Conservation (phyloP, 1,140 invertebrate species). For the Hormaphis cornu region DNA sequence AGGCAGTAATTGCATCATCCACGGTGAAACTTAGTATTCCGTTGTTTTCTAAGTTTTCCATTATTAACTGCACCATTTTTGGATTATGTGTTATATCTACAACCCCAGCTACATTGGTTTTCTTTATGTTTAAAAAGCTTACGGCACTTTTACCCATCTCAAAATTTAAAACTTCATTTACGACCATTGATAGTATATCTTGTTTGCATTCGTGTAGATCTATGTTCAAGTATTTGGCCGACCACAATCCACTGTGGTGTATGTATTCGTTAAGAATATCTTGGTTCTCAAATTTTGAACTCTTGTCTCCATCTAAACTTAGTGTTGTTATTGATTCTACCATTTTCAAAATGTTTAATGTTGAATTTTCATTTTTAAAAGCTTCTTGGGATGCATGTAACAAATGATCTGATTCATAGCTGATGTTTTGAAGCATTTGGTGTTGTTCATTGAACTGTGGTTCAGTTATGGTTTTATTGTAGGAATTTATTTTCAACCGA, state of each 20-base stretch:
- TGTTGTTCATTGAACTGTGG: not conserved
- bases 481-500: not conserved
- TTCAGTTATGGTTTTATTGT: not conserved
- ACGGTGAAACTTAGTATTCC: constrained; percentile 2
- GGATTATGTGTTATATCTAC: not conserved
- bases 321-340: not conserved
- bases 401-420: not conserved
- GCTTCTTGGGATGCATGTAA: not conserved
- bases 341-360: not conserved
- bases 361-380: not conserved
- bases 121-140: not conserved
- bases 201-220: not conserved
- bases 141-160: not conserved
- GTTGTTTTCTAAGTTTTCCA: not conserved
- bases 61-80: not conserved
- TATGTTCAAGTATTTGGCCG: constrained; percentile 6
- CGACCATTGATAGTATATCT: not conserved
- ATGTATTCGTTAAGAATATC: not conserved
- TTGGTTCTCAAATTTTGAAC: not conserved
- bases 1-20: not conserved
- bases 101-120: not conserved
- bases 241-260: not conserved
- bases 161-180: constrained; percentile 9
- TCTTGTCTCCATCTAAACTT: not conserved
- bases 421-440: not conserved